Percentiles rank a stretch among this genome's conserved stretches.
These are phyloP conservation scores for Zaprionus inermis DNA, from an alignment of 1,140 invertebrate genomes.

Conservation along the genomic window DNA sequence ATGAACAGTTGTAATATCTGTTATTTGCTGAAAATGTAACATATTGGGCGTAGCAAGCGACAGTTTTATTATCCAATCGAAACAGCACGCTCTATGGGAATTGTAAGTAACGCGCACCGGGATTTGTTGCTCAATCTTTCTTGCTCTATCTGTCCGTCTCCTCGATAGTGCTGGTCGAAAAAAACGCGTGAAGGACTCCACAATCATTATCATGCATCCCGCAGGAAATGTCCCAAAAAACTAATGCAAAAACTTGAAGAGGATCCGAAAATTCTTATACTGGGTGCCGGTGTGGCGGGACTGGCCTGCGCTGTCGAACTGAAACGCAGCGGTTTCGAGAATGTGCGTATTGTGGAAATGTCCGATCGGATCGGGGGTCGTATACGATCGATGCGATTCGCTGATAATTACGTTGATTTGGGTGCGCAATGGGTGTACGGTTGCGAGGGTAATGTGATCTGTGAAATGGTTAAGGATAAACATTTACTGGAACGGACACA, in stretches of 20 bases:
- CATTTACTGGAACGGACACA: constrained; percentile 83
- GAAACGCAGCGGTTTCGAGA: constrained; percentile 73
- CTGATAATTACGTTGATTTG: constrained; percentile 88
- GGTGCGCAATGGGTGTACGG: constrained; percentile 93
- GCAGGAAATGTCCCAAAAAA: constrained; percentile 11
- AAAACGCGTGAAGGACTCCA: neutral
- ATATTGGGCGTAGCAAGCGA: neutral
- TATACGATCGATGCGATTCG: constrained; percentile 86
- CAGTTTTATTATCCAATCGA: neutral
- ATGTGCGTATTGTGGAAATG: constrained; percentile 87
- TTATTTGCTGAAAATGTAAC: neutral
- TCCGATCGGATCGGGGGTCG: constrained; percentile 89
- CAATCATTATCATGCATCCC: constrained; percentile 28
- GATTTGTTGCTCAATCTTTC: too few species aligned
- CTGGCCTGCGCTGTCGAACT: constrained; percentile 86
- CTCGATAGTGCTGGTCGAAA: constrained; percentile 23
- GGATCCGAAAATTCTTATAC: constrained; percentile 82
- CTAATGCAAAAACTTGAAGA: neutral
- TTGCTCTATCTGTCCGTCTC: neutral
- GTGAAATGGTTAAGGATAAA: constrained; percentile 85
- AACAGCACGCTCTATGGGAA: constrained; percentile 31
- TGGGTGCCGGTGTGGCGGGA: constrained; percentile 86
- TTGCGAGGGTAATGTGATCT: constrained; percentile 89
- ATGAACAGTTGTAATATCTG: neutral
- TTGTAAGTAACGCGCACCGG: constrained; percentile 8